These are phyloP conservation scores for Coracopsis vasa DNA, from an alignment of 2,113 vertebrate species.

Conservation along the genomic window DNA sequence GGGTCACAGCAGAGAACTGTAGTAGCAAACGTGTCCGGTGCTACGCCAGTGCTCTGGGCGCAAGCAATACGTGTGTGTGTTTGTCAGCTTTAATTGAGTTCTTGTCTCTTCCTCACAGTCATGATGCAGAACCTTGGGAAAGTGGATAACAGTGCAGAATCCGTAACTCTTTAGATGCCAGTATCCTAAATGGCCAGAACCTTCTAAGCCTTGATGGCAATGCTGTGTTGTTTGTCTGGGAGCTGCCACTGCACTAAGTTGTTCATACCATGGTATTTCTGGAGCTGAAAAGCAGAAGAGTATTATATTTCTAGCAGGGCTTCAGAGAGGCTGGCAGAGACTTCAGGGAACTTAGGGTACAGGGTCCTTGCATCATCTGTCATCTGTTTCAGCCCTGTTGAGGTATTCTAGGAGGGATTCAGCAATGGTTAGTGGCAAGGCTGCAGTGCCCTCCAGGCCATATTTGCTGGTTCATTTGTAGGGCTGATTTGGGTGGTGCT, in stretches of 20 bases:
- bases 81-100: neutral
- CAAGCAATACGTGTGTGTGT: neutral
- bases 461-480: neutral
- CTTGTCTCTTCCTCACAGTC: neutral
- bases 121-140: neutral
- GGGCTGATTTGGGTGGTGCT: neutral
- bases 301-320: neutral
- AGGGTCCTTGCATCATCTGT: neutral
- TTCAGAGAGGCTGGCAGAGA: neutral
- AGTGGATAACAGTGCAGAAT: neutral
- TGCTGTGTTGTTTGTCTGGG: neutral
- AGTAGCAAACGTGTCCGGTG: neutral
- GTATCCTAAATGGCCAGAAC: no score
- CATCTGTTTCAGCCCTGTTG: neutral
- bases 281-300: neutral
- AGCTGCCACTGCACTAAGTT: neutral
- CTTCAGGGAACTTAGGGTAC: neutral
- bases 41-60: neutral
- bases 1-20: neutral
- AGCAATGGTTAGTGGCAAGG: neutral
- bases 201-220: neutral
- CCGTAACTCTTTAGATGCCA: rapidly evolving
- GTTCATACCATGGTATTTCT: neutral
- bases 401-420: neutral
- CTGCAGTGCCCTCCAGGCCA: neutral